A percentile compares a stretch with the other conserved stretches of the same genome.
Evolutionary conservation across 1,140 invertebrate genomes (phyloP).

Genomic region (Drosophila persimilis): DNA sequence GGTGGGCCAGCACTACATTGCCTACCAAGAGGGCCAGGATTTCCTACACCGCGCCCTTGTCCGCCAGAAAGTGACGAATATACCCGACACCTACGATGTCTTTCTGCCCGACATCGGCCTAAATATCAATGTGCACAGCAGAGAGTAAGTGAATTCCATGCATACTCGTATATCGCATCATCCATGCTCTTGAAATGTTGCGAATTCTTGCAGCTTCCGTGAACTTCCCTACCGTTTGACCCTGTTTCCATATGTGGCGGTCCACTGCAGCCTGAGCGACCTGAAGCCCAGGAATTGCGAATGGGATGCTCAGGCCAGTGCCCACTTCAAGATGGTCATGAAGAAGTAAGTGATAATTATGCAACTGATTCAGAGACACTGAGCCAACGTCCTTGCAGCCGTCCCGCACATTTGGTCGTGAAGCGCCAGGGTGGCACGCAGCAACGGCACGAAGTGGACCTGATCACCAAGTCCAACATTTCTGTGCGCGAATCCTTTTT

Average conservation of each 20-base stretch:
- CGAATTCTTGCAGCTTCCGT: constrained; percentile 42
- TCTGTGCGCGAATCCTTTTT: constrained; percentile 73
- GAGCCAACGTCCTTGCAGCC: constrained; percentile 15
- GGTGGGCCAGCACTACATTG: constrained; percentile 48
- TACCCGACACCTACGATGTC: constrained; percentile 34
- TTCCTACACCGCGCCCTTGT: constrained; percentile 48
- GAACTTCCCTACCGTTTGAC: constrained; percentile 34
- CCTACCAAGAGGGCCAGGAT: constrained; percentile 7
- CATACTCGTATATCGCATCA: no score
- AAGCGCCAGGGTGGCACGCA: background rate
- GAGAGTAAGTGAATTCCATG: constrained; percentile 25
- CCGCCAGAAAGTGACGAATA: constrained; percentile 19
- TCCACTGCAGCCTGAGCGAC: constrained; percentile 59
- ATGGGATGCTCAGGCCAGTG: constrained; percentile 51
- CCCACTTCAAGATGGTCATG: constrained; percentile 53
- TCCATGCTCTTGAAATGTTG: background rate
- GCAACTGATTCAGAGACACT: background rate
- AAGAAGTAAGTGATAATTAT: constrained; percentile 39
- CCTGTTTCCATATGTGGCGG: constrained; percentile 48
- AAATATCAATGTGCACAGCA: background rate
- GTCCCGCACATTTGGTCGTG: constrained; percentile 25
- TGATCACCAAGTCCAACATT: constrained; percentile 32
- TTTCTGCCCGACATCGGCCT: constrained; percentile 57
- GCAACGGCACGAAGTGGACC: constrained; percentile 51
- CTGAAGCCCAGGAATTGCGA: constrained; percentile 40